Percentiles rank a stretch among this genome's conserved stretches.
These are phyloP conservation scores for Peromyscus californicus DNA, from an alignment of 2,113 vertebrate species.

Conservation along the genomic window DNA sequence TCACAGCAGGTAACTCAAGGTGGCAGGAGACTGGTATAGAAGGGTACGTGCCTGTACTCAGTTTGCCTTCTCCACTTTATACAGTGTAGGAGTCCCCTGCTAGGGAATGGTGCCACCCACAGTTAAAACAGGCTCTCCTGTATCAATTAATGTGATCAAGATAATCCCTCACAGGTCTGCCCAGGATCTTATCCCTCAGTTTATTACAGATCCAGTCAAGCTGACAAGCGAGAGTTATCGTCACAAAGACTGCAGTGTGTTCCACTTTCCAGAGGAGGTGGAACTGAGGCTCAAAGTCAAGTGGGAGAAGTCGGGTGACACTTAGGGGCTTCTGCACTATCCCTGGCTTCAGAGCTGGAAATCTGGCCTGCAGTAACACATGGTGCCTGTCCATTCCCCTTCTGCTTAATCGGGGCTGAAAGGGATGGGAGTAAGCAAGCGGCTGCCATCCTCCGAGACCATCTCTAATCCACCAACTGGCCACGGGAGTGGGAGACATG, in stretches of 20 bases:
- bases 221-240: too few relatives aligned
- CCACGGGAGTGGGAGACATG: neutral
- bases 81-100: too few relatives aligned
- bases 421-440: neutral
- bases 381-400: neutral
- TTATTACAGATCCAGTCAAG: neutral
- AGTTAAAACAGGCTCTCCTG: too few relatives aligned
- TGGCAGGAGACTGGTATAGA: too few relatives aligned
- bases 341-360: neutral
- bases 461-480: neutral
- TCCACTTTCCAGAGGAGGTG: neutral
- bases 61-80: too few relatives aligned
- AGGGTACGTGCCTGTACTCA: neutral
- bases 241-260: neutral
- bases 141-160: neutral
- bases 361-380: neutral
- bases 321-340: neutral
- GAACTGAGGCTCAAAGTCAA: constrained; percentile 15
- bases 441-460: neutral
- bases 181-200: neutral
- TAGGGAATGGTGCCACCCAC: neutral
- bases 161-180: neutral
- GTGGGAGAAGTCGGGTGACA: neutral
- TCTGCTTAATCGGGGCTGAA: neutral
- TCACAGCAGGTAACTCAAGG: too few relatives aligned